A percentile compares a stretch with the other conserved stretches of the same genome.
phyloP scores from a whole-genome alignment of 2,113 vertebrate genomes.

The Dicrurus megarhynchus region DNA sequence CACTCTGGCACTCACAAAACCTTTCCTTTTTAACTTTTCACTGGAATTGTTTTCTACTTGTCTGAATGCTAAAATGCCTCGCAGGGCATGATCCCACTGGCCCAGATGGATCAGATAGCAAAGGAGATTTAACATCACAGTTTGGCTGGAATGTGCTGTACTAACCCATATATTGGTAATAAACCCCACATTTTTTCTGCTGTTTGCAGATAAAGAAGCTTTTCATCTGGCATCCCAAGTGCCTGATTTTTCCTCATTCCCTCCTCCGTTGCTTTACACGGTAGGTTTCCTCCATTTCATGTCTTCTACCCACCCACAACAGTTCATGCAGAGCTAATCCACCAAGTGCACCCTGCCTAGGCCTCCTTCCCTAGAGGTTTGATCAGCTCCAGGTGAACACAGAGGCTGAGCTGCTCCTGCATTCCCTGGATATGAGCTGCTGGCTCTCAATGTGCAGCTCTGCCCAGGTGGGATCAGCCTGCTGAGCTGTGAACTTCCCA shows the following conservation, averaged over 20 bases:
- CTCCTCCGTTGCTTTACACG: not conserved
- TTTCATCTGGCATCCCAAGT: not conserved
- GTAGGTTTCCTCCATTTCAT: not conserved
- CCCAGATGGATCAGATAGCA: not conserved
- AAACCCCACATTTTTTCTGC: not conserved
- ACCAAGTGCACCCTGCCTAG: not conserved
- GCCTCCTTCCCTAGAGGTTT: not conserved
- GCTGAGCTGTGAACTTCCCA: not conserved
- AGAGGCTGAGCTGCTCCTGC: not conserved
- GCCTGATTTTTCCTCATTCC: not conserved
- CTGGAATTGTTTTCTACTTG: not conserved
- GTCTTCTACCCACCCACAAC: not conserved
- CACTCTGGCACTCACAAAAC: not conserved
- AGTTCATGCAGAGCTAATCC: not conserved
- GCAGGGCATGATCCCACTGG: not conserved
- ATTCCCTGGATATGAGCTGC: not conserved
- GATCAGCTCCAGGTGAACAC: not conserved
- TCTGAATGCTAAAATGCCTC: not conserved
- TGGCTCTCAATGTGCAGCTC: not conserved
- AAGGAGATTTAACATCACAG: not conserved
- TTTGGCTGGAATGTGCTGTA: not conserved
- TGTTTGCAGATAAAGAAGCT: not conserved
- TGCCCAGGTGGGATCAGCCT: not conserved
- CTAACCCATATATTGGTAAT: not conserved
- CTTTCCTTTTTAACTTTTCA: not conserved